Base-by-base conservation (phyloP, 2,888 invertebrate species). In the Dryobota labecula region DNA sequence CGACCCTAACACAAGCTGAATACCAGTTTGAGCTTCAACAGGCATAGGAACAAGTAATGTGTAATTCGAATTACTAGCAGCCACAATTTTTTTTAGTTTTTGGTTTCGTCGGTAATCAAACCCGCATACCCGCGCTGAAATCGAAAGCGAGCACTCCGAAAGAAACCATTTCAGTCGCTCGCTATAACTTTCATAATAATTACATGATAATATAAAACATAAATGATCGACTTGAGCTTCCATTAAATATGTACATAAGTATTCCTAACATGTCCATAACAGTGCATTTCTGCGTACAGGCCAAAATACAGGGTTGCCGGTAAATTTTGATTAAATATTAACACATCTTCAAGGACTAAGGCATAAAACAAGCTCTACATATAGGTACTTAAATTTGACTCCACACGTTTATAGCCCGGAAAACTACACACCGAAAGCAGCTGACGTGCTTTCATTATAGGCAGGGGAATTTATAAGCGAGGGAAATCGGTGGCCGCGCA, bases 401-500 rank as follows among this genome's bases (percentile, higher is more conserved):
- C 51, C 66, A 67, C 64, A 63, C 70, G 30, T 67, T 72, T 87
- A 79, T 82, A 86, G 86, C 83, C 76, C 86, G 93, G 94, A 93
- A 94, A 94, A 92, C 84, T 88, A 87, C 64, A 82, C 87, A 89
- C 88, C 83, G 84, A 87, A 88, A 90, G 85, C 95, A 94, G 92
- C 92, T 94, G 94, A 87, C 89, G 91, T 89, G 89, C 90, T 92
- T 91, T 90, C 88, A 86, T 86, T 87, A 87, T 78, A 88, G 89
- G 86, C 89, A 90, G 89, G 90, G 89, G 91, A 88, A 88, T 92
- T 90, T 94, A 94, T 91, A 94, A 92, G 90, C 91, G 90, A 90
- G 92, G 92, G 92, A 92, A 92, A 90, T 85, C 86, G 86, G 80
- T 84, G 78, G 86, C 83, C 82, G 84, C 88, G 83, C 87, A 88